Base-by-base conservation (phyloP, 1,140 invertebrate species). In the Danaus melanippus region DNA sequence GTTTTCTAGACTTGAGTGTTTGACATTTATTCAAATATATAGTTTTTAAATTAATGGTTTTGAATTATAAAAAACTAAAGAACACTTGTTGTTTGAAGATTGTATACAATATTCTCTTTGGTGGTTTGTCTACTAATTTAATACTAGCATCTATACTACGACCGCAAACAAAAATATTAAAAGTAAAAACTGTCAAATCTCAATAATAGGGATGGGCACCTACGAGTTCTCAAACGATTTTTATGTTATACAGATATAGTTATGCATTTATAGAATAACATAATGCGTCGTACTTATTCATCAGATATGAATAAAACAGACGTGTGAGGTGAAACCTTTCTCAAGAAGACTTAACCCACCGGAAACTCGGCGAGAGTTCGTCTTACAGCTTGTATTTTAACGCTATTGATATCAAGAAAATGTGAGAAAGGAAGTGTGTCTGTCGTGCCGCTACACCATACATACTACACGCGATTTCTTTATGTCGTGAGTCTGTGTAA, bases 351-450 rank as follows among this genome's bases (percentile, higher is more conserved):
- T 60, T 70, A 62, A 67, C 53, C 54, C 56, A 66, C 79, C 79
- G 81, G 83, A 86, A 83, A 76, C 71, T 66, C 55, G 62, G 63
- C 62, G 71, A 79, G 79, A 80, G 71, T 79, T 82, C 75, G 58
- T 79, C 74, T 83, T 77, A 79, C 71, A 68, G 75, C 67, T 66
- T 71, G 69, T 71, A 75, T 70, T 82, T 80, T 82, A 76, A 77
- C 68, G 75, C 79, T 76, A 82, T 84, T 82, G 77, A 84, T 84
- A 83, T 76, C 72, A 74, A 76, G 77, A 80, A 84, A 86, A 84
- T 84, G 77, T 86, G 81, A 84, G 84, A 86, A 86, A 86, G 84
- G 84, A 84, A 84, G 79, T 79, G 69, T 79, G 77, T 81, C 75
- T 79, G 80, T 79, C 71, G 66, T 79, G 72, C 69, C 71, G 71